Evolutionary conservation across 2,113 vertebrate genomes (phyloP).

Genomic region (Hippoglossus stenolepis): DNA sequence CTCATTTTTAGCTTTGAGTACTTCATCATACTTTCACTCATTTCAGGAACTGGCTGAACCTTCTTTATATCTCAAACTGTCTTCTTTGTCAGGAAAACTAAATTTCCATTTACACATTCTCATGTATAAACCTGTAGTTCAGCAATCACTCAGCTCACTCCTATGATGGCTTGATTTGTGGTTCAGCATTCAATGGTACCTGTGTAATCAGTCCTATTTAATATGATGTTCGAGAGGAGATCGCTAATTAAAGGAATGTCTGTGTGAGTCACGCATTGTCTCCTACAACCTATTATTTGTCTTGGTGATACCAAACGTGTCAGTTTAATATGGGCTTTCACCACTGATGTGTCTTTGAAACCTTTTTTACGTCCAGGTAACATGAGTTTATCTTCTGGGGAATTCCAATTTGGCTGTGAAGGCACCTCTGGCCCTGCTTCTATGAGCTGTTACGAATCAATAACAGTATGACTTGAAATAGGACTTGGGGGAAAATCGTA

Average conservation of each 20-base stretch:
- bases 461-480: constrained; percentile 55
- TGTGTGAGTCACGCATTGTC: not conserved
- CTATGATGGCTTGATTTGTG: constrained; percentile 4
- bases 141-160: not conserved
- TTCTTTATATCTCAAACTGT: too few species aligned
- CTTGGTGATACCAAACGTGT: constrained; percentile 47
- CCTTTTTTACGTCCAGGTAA: constrained; percentile 43
- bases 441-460: constrained; percentile 71
- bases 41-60: too few species aligned
- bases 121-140: not conserved
- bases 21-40: too few species aligned
- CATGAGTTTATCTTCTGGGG: constrained; percentile 53
- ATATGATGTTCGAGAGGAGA: constrained; percentile 5
- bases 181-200: not conserved
- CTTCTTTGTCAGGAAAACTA: not conserved
- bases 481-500: constrained; percentile 44
- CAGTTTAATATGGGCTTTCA: constrained; percentile 44
- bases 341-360: constrained; percentile 54
- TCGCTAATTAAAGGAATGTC: not conserved
- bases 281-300: constrained; percentile 34
- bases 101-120: constrained; percentile 6
- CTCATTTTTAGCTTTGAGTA: too few species aligned
- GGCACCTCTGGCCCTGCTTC: constrained; percentile 54
- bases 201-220: not conserved
- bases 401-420: constrained; percentile 64